These are phyloP conservation scores for Agonopterix subpropinquella DNA, from an alignment of 2,888 invertebrate genomes.

Conservation along the genomic window DNA sequence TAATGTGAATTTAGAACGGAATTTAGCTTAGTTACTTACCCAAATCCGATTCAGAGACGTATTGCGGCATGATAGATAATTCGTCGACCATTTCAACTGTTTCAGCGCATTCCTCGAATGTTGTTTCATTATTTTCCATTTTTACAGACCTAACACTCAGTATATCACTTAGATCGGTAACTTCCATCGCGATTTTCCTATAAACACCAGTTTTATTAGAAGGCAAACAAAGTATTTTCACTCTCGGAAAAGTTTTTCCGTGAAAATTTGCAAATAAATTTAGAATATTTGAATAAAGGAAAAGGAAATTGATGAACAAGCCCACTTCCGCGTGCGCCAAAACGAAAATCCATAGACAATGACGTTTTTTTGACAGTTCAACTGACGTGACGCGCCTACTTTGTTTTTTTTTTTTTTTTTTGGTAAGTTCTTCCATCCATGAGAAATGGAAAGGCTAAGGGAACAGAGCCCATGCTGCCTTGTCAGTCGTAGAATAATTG, in stretches of 20 bases:
- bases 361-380: conserved; percentile 1
- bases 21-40: conserved; percentile 37
- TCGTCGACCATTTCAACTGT: conserved; percentile 42
- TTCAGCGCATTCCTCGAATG: conserved; percentile 39
- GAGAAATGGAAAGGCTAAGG: too few species aligned
- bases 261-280: conserved; percentile 26
- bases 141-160: conserved; percentile 57
- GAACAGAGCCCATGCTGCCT: too few species aligned
- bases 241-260: conserved; percentile 22
- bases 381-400: too few species aligned
- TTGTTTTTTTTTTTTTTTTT: too few species aligned
- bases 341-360: conserved; percentile 36
- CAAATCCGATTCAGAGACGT: conserved; percentile 65
- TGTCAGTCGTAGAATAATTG: too few species aligned
- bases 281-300: conserved; percentile 58
- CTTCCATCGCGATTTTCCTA: conserved; percentile 45
- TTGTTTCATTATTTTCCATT: conserved; percentile 55
- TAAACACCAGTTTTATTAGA: not conserved
- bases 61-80: conserved; percentile 59
- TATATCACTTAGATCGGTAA: conserved; percentile 58
- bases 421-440: too few species aligned
- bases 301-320: conserved; percentile 47
- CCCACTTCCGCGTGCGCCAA: conserved; percentile 68
- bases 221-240: not conserved
- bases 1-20: not conserved